phyloP scores from a whole-genome alignment of 2,888 invertebrate species.

The Drosophila rellima region DNA sequence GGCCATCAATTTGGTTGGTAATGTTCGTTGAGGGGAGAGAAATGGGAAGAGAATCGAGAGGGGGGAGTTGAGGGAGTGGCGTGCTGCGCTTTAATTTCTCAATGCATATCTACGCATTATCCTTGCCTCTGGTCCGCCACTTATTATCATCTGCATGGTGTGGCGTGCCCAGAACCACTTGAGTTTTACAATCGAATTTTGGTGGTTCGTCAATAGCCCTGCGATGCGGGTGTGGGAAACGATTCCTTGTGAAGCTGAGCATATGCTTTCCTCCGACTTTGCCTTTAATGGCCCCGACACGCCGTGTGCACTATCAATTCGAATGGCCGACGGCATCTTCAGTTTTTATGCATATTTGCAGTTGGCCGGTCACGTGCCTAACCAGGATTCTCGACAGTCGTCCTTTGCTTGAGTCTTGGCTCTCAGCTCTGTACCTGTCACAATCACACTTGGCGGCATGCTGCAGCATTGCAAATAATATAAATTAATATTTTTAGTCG shows the following conservation, averaged over 20 bases:
- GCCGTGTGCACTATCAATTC: slow-evolving; percentile 74
- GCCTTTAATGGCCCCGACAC: slow-evolving; percentile 59
- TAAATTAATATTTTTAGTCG: slow-evolving; percentile 78
- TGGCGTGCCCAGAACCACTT: slow-evolving; percentile 61
- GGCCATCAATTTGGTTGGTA: slow-evolving; percentile 76
- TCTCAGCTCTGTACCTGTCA: slow-evolving; percentile 77
- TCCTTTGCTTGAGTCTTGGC: slow-evolving; percentile 12
- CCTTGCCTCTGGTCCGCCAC: slow-evolving; percentile 61
- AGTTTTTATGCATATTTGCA: slow-evolving; percentile 78
- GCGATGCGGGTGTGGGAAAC: slow-evolving; percentile 61
- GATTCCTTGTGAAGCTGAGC: slow-evolving; percentile 70
- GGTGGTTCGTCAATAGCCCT: slow-evolving; percentile 51
- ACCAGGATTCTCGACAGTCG: slow-evolving; percentile 26
- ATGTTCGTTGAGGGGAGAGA: slow-evolving; percentile 26
- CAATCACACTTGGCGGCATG: slow-evolving; percentile 82
- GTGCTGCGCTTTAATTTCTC: slow-evolving; percentile 81
- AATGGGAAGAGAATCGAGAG: slow-evolving; percentile 8
- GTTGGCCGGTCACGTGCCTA: slow-evolving; percentile 69
- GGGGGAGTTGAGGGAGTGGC: slow-evolving; percentile 46
- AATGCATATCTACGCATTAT: slow-evolving; percentile 61
- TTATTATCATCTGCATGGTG: slow-evolving; percentile 66
- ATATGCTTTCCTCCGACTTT: slow-evolving; percentile 67
- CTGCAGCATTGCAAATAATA: slow-evolving; percentile 81
- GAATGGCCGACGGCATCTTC: slow-evolving; percentile 70
- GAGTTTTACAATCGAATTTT: slow-evolving; percentile 70